Evolutionary conservation across 2,888 invertebrate genomes (phyloP).

Genomic region (Pseudoips prasinana): DNA sequence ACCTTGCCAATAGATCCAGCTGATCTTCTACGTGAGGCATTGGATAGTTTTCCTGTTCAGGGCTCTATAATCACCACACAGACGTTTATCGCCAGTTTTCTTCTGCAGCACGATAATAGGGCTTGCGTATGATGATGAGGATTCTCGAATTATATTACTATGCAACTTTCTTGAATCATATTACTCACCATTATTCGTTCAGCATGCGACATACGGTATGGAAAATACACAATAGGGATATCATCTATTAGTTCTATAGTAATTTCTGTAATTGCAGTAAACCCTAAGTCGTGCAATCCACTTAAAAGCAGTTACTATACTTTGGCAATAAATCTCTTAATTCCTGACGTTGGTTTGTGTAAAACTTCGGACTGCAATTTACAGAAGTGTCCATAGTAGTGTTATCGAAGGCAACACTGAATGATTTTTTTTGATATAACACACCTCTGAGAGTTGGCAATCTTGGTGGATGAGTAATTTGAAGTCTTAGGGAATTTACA

Average conservation of each 20-base stretch:
- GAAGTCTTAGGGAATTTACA: no score
- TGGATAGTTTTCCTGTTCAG: conserved; percentile 5
- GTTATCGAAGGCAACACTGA: no score
- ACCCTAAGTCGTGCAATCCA: conserved; percentile 2
- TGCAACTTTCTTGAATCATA: conserved; percentile 4
- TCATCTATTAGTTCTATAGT: conserved; percentile 2
- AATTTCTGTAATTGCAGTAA: conserved; percentile 3
- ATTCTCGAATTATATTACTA: neutral
- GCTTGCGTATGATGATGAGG: conserved; percentile 2
- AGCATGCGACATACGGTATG: conserved; percentile 3
- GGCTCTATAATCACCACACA: conserved; percentile 1
- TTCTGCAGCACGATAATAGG: conserved; percentile 1
- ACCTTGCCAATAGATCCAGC: conserved; percentile 1
- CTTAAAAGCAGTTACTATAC: conserved; percentile 7
- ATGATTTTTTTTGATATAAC: neutral
- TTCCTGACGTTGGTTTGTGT: no score
- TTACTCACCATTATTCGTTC: conserved; percentile 4
- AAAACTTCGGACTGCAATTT: no score
- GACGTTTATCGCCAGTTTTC: neutral
- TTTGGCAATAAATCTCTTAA: conserved; percentile 4
- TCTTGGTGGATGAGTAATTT: no score
- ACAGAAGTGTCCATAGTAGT: no score
- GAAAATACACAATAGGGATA: conserved; percentile 4
- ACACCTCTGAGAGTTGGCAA: no score
- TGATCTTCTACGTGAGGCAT: conserved; percentile 2